These are phyloP conservation scores for Eptesicus fuscus DNA, from an alignment of 2,113 vertebrate genomes.

Conservation along the genomic window DNA sequence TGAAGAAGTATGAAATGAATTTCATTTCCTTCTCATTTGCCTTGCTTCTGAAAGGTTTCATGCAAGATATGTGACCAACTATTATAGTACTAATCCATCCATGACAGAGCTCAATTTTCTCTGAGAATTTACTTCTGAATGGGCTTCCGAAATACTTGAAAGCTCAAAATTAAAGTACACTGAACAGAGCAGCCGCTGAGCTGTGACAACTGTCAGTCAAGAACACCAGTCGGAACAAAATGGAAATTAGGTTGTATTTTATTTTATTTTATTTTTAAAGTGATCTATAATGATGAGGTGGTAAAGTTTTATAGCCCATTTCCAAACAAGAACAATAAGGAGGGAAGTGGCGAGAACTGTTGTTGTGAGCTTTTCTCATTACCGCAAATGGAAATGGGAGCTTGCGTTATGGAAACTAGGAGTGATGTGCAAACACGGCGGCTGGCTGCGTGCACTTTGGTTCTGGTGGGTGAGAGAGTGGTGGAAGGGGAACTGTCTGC, in stretches of 20 bases:
- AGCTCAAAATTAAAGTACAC: conserved; percentile 91
- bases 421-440: conserved; percentile 30
- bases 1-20: conserved; percentile 99
- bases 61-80: conserved; percentile 97
- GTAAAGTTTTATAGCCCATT: conserved; percentile 81
- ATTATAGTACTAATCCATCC: conserved; percentile 99
- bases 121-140: conserved; percentile 94
- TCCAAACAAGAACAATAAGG: conserved; percentile 79
- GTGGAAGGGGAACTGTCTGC: not conserved
- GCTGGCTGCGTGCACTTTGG: conserved; percentile 29
- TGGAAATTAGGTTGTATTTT: conserved; percentile 85
- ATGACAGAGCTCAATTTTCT: conserved; percentile 99
- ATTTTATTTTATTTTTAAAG: conserved; percentile 80
- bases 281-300: conserved; percentile 70
- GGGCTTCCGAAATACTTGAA: conserved; percentile 87
- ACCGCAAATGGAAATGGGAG: conserved; percentile 66
- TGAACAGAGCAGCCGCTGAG: conserved; percentile 85
- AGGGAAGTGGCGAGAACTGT: conserved; percentile 59
- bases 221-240: conserved; percentile 84
- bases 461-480: conserved; percentile 20
- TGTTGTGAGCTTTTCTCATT: conserved; percentile 77
- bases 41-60: conserved; percentile 96
- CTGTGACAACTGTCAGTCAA: conserved; percentile 87
- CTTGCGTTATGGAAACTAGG: conserved; percentile 51
- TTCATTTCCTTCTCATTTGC: conserved; percentile 96